Evolutionary conservation across 2,797 vertebrate species (phyloP), one percentile per base, ranked within the genome.

Genomic region (Megaceryle alcyon): DNA sequence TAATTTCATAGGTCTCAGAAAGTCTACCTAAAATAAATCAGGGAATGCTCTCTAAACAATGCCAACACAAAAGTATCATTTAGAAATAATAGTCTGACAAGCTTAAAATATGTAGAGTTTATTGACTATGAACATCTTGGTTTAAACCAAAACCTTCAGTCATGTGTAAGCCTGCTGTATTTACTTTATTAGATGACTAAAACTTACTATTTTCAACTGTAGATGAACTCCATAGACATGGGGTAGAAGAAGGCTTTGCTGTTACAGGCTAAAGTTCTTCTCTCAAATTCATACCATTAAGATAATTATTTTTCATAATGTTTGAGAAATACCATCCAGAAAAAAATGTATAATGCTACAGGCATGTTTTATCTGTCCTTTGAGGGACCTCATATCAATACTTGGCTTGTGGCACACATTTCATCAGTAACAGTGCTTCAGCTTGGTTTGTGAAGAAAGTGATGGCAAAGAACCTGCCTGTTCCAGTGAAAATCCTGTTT

Each of bases 271-370:
- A 8, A 65, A 83, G 29, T 60, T 82, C 51, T 82, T 70, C 49
- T 70, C 28, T 80, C 43, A 48, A 29, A n/a, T 63, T 83, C 31
- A 61, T 31, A 59, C n/a, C 26, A 37, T 41, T 44, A 66, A 51
- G 37, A 53, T 63, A 68, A 46, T 57, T 83, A 37, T 71, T 87
- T 80, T 80, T 61, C 33, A 19, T 77, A 18, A 63, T 51, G 11
- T 41, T 83, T 92, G 59, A 61, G 64, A 83, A 90, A n/a, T 48
- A 26, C 13, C 19, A 83, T 41, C 63, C 25, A 54, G 46, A 75
- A 86, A 43, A 22, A 1, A 20, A 20, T 0, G 0, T 18, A 31
- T 76, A 54, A 68, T 0, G 3, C 71, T 51, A 63, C 26, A 72
- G 46, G 10, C 12, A 14, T 21, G 16, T 70, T 80, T 83, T n/a